These are phyloP conservation scores for Neosilurus mollespiculum DNA, from an alignment of 2,797 vertebrate species.

Conservation along the genomic window DNA sequence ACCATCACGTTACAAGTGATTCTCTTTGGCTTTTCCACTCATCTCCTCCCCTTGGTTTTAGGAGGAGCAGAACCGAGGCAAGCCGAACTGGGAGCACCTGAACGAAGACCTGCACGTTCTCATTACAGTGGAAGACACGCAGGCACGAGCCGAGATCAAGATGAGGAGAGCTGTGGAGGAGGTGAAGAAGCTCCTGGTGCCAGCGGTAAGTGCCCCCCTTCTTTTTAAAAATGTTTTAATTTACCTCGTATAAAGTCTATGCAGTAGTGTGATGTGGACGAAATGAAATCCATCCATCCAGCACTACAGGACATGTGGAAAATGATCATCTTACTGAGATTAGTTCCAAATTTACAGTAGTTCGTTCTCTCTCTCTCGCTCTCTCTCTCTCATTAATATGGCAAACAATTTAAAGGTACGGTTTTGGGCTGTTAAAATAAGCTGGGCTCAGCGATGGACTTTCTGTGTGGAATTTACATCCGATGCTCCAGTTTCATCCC, in stretches of 20 bases:
- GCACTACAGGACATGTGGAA: background rate
- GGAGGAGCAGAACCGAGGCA: slow-evolving; percentile 85
- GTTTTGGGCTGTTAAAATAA: no score
- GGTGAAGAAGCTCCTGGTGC: slow-evolving; percentile 83
- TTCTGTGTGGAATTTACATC: no score
- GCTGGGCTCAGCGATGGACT: no score
- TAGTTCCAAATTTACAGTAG: background rate
- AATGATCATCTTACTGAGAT: background rate
- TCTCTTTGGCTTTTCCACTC: background rate
- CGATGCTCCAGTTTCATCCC: no score
- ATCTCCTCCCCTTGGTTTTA: slow-evolving; percentile 45
- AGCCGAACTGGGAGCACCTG: slow-evolving; percentile 85
- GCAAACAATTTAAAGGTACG: no score
- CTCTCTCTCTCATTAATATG: no score
- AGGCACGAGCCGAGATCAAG: slow-evolving; percentile 80
- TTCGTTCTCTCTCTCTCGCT: no score
- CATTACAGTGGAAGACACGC: slow-evolving; percentile 82
- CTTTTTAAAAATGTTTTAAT: background rate
- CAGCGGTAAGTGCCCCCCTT: slow-evolving; percentile 72
- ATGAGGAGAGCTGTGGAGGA: slow-evolving; percentile 83
- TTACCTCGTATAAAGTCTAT: background rate
- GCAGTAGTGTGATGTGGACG: background rate
- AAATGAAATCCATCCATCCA: background rate
- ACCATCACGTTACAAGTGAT: background rate
- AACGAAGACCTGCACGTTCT: slow-evolving; percentile 84